Base-by-base conservation (phyloP, 2,113 vertebrate species). In the Clarias magur region DNA sequence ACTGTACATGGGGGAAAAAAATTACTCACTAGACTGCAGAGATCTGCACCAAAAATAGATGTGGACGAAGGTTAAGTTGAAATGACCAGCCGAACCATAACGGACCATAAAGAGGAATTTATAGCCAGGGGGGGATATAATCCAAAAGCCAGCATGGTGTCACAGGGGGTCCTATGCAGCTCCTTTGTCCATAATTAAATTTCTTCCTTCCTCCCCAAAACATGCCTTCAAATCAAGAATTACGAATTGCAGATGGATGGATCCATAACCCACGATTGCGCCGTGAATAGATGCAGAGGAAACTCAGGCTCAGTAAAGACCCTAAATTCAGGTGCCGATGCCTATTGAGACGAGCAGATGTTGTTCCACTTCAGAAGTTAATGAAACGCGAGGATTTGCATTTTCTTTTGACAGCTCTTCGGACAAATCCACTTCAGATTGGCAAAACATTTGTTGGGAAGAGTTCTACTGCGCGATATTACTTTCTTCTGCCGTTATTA, bases 331-430 rank as follows among this genome's bases (percentile, higher is more conserved):
- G 11, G 2, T 79, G 54, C 2, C 57, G 8, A 79, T 30, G 54
- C 78, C 78, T 80, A 59, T 5, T 34, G 78, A 59, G 54, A 3
- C 21, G 16, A 34, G n/a, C 78, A 80, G 78, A 57, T 59, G 27
- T 59, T 80, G 54, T 80, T 80, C 56, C 17, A 80, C 56, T 57
- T 80, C 78, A 80, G 19, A 59, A 12, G 78, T 59, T 80, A 59
- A 80, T 80, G 16, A 80, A 57, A 59, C 34, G 2, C 78, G 30
- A 59, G 16, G 76, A 17, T 80, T 80, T 80, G 11, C 34, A 80
- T 80, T 80, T 79, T 30, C 25, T 56, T 76, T 57, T 56, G 53
- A 79, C 53, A 56, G 75, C 53, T 79, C 4, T 27, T 80, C 78
- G 34, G 78, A 80, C 11, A 67, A 30, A 57, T 59, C 27, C 78